Conservation (phyloP, 1,140 invertebrate genomes). For the Papilio aristodemus region DNA sequence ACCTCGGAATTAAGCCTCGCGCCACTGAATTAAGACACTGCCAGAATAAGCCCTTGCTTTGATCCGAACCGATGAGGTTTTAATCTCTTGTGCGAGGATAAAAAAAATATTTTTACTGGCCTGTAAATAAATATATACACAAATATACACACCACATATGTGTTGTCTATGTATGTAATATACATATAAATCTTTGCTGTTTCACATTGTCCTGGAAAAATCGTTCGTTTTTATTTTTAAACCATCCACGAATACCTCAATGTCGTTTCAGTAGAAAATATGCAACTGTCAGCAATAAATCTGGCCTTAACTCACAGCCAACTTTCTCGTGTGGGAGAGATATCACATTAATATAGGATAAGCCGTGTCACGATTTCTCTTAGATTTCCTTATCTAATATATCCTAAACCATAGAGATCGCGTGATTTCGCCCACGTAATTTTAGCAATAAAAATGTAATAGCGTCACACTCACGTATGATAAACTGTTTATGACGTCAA, state of each 20-base stretch:
- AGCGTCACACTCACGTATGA: not conserved
- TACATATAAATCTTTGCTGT: not conserved
- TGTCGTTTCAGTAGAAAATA: not conserved
- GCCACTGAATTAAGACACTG: no score
- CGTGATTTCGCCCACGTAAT: slow-evolving; percentile 8
- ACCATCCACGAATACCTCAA: not conserved
- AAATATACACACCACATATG: no score
- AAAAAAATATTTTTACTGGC: no score
- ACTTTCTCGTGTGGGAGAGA: slow-evolving; percentile 2
- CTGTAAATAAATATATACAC: no score
- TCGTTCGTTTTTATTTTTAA: not conserved
- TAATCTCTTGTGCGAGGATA: no score
- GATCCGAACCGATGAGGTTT: no score
- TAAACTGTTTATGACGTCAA: not conserved
- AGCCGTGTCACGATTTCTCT: slow-evolving; percentile 12
- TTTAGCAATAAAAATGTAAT: not conserved
- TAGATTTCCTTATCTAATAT: slow-evolving; percentile 17
- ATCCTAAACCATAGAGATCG: slow-evolving; percentile 6
- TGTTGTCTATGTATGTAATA: not conserved
- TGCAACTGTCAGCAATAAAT: not conserved
- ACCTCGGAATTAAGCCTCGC: no score
- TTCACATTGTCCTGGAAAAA: not conserved
- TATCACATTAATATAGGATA: slow-evolving; percentile 15
- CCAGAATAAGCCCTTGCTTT: no score
- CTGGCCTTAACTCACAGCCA: not conserved